Base-by-base conservation (phyloP, 2,113 vertebrate species). In the Pogonocichla stellata region DNA sequence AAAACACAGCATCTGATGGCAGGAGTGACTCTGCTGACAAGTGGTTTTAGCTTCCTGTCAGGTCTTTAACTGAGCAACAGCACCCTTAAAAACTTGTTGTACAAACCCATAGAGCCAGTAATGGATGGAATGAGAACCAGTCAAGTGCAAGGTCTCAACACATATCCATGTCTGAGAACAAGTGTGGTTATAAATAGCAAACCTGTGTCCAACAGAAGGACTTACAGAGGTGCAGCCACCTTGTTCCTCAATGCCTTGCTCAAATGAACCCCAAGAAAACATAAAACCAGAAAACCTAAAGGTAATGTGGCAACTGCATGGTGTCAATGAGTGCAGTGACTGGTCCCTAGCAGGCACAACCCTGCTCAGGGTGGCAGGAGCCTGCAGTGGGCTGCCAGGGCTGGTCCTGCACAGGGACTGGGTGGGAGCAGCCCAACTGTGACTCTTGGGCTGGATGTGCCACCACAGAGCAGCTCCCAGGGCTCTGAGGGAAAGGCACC, bases 381-480 rank as follows among this genome's bases (percentile, higher is more conserved):
- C 8, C 40, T 13, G 29, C 18, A 4, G 22, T 2, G 48, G 40
- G 50, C 50, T 61, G 62, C 10, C 19, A 3, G 45, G 61, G 40
- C 64, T 24, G 70, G 31, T 28, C 48, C 50, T 40, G n/a, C 69
- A 16, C 6, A 3, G 28, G 58, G 40, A 17, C 11, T 0, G 3
- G 29, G 42, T 38, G 50, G 50, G 42, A 48, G n/a, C 58, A n/a
- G 29, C 69, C 22, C 23, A 18, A 0, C 4, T 12, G n/a, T 28
- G 69, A 62, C 40, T 47, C 81, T 8, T 15, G 69, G 70, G 29
- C 70, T 48, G 60, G n/a, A 19, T 10, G 34, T 19, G 60, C 50
- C 70, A 3, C 1, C 3, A 3, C 47, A 0, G 1, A 45, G 31
- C 7, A 13, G 33, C 4, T 40, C 51, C 54, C 2, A 25, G 1